Evolutionary conservation across 2,797 vertebrate species (phyloP).

Genomic region (Danio albolineatus): DNA sequence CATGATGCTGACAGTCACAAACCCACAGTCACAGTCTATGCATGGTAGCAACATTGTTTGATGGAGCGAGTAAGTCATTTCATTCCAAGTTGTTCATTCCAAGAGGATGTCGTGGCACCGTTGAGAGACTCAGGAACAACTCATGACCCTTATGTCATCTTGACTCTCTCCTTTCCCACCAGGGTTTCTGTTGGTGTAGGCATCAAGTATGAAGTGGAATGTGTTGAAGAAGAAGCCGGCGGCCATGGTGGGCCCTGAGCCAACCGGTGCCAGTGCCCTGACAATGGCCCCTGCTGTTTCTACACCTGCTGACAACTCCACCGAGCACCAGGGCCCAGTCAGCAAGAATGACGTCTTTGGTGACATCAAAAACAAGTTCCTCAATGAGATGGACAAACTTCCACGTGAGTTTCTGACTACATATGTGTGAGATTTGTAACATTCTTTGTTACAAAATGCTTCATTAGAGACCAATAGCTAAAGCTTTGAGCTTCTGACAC

Average conservation of each 20-base stretch:
- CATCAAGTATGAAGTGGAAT: slow-evolving; percentile 72
- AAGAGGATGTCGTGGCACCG: neutral
- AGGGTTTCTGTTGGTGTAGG: slow-evolving; percentile 69
- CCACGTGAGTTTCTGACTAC: slow-evolving; percentile 83
- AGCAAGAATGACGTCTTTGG: slow-evolving; percentile 88
- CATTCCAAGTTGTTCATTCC: neutral
- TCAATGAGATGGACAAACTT: slow-evolving; percentile 94
- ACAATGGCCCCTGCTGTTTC: slow-evolving; percentile 73
- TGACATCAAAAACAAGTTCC: slow-evolving; percentile 91
- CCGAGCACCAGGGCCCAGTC: slow-evolving; percentile 73
- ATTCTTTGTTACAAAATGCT: neutral
- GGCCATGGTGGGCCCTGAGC: slow-evolving; percentile 79
- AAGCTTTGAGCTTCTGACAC: neutral
- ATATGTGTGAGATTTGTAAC: neutral
- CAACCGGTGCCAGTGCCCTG: slow-evolving; percentile 73
- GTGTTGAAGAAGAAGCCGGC: slow-evolving; percentile 77
- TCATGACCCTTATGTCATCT: neutral
- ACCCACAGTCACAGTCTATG: neutral
- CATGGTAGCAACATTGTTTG: neutral
- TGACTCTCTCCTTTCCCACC: slow-evolving; percentile 50
- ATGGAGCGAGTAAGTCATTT: slow-evolving; percentile 14
- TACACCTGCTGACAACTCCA: slow-evolving; percentile 84
- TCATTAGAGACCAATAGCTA: neutral
- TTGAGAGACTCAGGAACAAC: neutral
- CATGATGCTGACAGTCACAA: neutral